Conservation (phyloP, 2,113 vertebrate species). For the Anhinga rufa region DNA sequence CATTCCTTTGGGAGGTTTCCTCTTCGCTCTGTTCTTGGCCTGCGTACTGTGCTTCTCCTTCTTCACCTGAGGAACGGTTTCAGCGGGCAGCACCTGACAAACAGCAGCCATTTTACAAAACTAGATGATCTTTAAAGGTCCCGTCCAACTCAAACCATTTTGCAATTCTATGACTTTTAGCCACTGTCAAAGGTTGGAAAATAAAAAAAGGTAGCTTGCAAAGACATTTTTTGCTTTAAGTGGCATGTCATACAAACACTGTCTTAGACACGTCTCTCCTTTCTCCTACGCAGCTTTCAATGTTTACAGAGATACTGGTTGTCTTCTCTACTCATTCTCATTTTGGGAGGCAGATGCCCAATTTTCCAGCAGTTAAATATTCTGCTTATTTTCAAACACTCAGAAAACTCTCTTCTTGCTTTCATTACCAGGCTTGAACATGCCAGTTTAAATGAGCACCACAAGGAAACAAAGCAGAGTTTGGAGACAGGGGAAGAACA, state of each 20-base stretch:
- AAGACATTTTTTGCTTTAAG: not conserved
- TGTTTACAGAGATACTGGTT: not conserved
- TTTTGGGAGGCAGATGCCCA: not conserved
- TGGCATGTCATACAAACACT: not conserved
- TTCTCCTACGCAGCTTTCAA: not conserved
- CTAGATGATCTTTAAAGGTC: not conserved
- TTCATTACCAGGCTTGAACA: not conserved
- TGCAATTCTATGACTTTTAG: not conserved
- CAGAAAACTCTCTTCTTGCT: not conserved
- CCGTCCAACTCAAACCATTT: not conserved
- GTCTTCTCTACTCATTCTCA: not conserved
- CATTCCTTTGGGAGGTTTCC: conserved; percentile 96
- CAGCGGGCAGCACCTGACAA: conserved; percentile 68
- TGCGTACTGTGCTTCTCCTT: conserved; percentile 82
- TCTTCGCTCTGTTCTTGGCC: conserved; percentile 87
- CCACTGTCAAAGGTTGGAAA: not conserved
- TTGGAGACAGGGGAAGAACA: not conserved
- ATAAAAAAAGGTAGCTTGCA: not conserved
- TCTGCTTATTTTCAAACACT: not conserved
- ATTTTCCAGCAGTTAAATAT: not conserved
- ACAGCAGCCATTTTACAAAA: conserved; percentile 27
- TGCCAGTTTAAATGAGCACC: not conserved
- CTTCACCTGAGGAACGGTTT: conserved; percentile 80
- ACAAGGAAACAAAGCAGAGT: not conserved
- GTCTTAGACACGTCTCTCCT: not conserved